Evolutionary conservation across 1,140 invertebrate genomes (phyloP).

Genomic region (Scylla paramamosain): DNA sequence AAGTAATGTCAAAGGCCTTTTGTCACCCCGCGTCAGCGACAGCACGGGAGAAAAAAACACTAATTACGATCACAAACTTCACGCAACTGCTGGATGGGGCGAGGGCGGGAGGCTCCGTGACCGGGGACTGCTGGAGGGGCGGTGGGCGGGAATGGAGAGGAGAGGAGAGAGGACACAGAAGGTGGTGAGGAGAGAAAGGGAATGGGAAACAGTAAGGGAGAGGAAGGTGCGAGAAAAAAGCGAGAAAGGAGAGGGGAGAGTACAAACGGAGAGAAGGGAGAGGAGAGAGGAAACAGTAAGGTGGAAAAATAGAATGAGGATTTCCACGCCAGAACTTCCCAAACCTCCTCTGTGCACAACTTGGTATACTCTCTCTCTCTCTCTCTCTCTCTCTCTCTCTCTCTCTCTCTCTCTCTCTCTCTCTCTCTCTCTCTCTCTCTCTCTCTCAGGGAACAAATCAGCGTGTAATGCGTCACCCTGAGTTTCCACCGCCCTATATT

Average conservation of each 20-base stretch:
- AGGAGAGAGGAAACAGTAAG: not conserved
- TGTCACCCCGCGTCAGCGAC: not conserved
- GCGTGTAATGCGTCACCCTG: not conserved
- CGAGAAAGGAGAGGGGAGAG: conserved; percentile 19
- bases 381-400: conserved; percentile 43
- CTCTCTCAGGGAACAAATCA: not conserved
- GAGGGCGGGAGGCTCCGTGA: not conserved
- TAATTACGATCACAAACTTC: conserved; percentile 14
- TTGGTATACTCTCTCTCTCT: not conserved
- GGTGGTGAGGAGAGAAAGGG: not conserved
- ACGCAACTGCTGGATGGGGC: not conserved
- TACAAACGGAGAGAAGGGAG: not conserved
- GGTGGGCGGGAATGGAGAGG: not conserved
- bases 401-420: conserved; percentile 34
- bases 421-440: not conserved
- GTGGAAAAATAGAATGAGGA: not conserved
- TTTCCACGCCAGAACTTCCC: not conserved
- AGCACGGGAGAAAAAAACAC: not conserved
- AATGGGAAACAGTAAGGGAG: not conserved
- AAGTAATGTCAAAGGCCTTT: conserved; percentile 23
- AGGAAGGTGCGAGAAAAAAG: no score
- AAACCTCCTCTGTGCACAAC: not conserved
- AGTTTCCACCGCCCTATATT: not conserved
- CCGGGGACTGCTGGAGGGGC: not conserved
- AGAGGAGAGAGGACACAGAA: not conserved